Base-by-base conservation (phyloP, 2,888 invertebrate genomes). In the Cephus nigrinus region DNA sequence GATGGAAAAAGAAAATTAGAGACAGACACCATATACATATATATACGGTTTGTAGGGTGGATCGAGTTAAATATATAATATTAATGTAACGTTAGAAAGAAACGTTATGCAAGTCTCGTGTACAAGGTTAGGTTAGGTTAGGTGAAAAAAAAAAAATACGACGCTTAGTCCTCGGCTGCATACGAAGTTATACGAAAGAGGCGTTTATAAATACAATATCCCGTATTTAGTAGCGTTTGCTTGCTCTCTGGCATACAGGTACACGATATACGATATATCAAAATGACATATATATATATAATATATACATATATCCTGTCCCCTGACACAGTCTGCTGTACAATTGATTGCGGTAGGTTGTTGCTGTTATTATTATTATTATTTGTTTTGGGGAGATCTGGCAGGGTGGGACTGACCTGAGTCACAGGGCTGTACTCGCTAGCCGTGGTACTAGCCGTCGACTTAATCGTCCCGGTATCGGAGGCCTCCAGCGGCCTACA, bases 401-500 rank as follows among this genome's bases (percentile, higher is more conserved):
- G 76, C 79, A 79, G 77, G 76, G 78, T 80, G 89, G 84, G 86
- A 90, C 90, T 90, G 90, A 90, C 90, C 90, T 90, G 90, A 84
- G 86, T 90, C 84, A 89, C 86, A 80, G 90, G 90, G 89, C 90
- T 88, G 89, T 90, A 90, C 84, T 90, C 90, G 89, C 90, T 90
- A 84, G 90, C 90, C 83, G 90, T 87, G 79, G 90, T 90, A 88
- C 90, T 90, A 86, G 89, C 90, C 81, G 88, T 90, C 75, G 90
- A 90, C 84, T 90, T 90, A 85, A 90, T 90, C 77, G 90, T 90
- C 84, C 87, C 78, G 55, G 76, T 78, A 76, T 76, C 76, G 32
- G 88, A 86, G 73, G 85, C 82, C 77, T 93, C 93, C 73, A 92
- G 89, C 34, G 92, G 92, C 84, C 92, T 90, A 83, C 92, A 92